Percentiles rank a stretch among this genome's conserved stretches.
phyloP scores from a whole-genome alignment of 1,140 invertebrate genomes.

The Neodiprion pinetum region DNA sequence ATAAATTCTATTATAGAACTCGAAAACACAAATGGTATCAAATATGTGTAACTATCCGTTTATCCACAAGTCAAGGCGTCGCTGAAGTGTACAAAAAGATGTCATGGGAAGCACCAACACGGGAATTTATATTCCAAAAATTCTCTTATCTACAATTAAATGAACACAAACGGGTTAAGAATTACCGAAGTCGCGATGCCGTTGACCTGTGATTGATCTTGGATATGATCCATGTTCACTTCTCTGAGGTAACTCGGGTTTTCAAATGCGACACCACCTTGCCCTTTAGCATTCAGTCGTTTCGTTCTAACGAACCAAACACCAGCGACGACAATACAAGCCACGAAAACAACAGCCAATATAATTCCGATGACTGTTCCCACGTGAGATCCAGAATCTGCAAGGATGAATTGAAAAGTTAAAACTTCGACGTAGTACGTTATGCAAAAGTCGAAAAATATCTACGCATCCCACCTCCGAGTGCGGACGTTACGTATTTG shows the following conservation, averaged over 20 bases:
- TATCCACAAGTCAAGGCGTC: too few species aligned
- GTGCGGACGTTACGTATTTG: conserved; percentile 70
- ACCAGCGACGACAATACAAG: conserved; percentile 67
- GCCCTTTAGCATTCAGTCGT: conserved; percentile 62
- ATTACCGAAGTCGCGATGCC: background rate
- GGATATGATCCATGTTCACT: conserved; percentile 73
- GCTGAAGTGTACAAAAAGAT: too few species aligned
- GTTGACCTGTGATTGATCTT: conserved; percentile 48
- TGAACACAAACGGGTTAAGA: background rate
- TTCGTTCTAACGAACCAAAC: conserved; percentile 72
- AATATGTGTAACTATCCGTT: too few species aligned
- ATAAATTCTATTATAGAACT: background rate
- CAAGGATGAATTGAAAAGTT: conserved; percentile 34
- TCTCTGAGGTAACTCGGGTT: conserved; percentile 85
- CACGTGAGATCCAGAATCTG: conserved; percentile 58
- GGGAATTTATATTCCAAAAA: too few species aligned
- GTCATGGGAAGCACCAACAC: too few species aligned
- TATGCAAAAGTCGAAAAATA: background rate
- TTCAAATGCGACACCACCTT: conserved; percentile 80
- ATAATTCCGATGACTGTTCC: conserved; percentile 72
- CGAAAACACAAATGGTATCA: background rate
- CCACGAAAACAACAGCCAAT: conserved; percentile 70
- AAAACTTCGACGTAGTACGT: background rate
- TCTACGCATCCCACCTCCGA: conserved; percentile 62
- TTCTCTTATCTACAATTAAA: background rate